Percentiles rank a stretch among this genome's conserved stretches.
Evolutionary conservation across 2,888 invertebrate species (phyloP).

Genomic region (Cheilosia impressa): DNA sequence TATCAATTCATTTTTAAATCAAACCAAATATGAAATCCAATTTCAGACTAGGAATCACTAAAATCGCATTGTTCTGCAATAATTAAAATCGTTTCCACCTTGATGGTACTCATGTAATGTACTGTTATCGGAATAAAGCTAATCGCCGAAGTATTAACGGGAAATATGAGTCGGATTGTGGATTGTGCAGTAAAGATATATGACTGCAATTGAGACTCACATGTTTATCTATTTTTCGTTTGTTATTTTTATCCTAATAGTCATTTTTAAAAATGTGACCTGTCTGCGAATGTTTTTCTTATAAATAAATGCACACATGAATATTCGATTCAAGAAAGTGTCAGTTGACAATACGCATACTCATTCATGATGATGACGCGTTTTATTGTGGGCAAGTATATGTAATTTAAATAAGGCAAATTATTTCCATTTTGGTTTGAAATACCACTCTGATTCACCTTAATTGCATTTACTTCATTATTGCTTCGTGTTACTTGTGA

Average conservation of each 20-base stretch:
- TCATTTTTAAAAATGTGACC: neutral
- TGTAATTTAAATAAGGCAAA: too few relatives aligned
- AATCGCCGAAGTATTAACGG: conserved; percentile 1
- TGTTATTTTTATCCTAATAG: neutral
- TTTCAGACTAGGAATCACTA: neutral
- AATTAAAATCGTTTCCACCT: conserved; percentile 6
- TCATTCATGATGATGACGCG: too few relatives aligned
- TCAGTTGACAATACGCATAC: too few relatives aligned
- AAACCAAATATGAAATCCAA: neutral
- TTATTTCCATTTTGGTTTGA: too few relatives aligned
- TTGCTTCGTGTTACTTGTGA: too few relatives aligned
- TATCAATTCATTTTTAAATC: neutral
- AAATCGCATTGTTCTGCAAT: conserved; percentile 16
- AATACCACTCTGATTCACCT: too few relatives aligned
- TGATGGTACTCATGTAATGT: neutral
- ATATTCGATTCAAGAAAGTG: too few relatives aligned
- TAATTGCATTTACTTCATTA: too few relatives aligned
- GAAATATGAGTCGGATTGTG: conserved; percentile 1
- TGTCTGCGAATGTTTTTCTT: neutral
- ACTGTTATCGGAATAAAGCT: conserved; percentile 11
- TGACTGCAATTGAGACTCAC: neutral
- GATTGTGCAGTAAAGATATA: conserved; percentile 6
- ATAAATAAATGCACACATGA: too few relatives aligned
- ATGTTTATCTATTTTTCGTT: neutral
- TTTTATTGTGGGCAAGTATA: too few relatives aligned